A percentile compares a stretch with the other conserved stretches of the same genome.
Conservation (phyloP, 2,113 vertebrate species). For the Blennius ocellaris region DNA sequence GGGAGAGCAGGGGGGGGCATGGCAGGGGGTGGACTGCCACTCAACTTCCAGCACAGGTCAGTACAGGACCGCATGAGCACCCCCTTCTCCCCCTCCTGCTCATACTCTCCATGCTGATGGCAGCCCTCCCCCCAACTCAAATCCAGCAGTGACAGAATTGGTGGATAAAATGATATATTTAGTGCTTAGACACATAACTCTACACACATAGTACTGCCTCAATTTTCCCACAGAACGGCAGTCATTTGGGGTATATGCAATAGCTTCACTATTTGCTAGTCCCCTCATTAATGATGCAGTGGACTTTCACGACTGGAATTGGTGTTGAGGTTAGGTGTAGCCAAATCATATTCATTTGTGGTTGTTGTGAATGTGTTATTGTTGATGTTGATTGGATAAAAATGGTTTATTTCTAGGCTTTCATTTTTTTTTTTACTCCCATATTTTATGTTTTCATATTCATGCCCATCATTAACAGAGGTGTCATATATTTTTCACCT, state of each 20-base stretch:
- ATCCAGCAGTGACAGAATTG: conserved; percentile 73
- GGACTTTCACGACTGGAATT: conserved; percentile 72
- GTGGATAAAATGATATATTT: conserved; percentile 55
- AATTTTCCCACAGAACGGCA: conserved; percentile 36
- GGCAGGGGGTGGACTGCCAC: conserved; percentile 85
- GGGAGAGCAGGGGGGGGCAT: conserved; percentile 86
- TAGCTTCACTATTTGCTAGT: conserved; percentile 29
- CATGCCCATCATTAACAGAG: conserved; percentile 42
- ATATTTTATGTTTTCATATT: conserved; percentile 34
- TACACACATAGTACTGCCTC: conserved; percentile 24
- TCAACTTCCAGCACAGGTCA: conserved; percentile 89
- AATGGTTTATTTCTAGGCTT: conserved; percentile 21
- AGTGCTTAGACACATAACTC: conserved; percentile 37
- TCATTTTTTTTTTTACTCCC: conserved; percentile 1
- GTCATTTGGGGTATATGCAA: conserved; percentile 20
- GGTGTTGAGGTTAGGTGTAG: conserved; percentile 75
- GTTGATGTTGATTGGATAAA: conserved; percentile 40
- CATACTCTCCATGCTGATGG: conserved; percentile 77
- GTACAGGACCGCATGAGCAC: conserved; percentile 83
- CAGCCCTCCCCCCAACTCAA: conserved; percentile 75
- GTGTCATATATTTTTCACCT: conserved; percentile 28
- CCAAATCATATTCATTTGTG: conserved; percentile 69
- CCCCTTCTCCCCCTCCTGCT: conserved; percentile 77
- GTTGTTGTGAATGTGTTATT: conserved; percentile 46
- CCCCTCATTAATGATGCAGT: conserved; percentile 42